Percentiles rank a stretch among this genome's conserved stretches.
These are phyloP conservation scores for Lissocephala sabroskyi DNA, from an alignment of 2,888 invertebrate species.

Conservation along the genomic window DNA sequence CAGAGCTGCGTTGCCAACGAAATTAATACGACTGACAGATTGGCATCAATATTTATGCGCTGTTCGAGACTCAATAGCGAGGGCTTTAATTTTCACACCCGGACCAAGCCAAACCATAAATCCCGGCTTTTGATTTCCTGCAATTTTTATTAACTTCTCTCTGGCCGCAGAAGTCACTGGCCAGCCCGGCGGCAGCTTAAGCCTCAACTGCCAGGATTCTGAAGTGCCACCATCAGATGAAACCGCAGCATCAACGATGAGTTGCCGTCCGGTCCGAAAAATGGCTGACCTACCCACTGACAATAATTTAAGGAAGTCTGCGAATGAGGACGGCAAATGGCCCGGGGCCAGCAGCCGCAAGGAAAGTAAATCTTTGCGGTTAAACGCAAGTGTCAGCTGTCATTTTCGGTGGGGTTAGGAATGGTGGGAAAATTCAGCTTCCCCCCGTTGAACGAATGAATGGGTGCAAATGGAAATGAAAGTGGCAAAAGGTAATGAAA, in stretches of 20 bases:
- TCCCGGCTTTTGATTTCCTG: background rate
- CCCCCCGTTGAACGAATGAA: no score
- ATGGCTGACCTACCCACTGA: no score
- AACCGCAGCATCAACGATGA: background rate
- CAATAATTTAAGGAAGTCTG: background rate
- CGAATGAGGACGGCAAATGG: background rate
- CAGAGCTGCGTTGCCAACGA: no score
- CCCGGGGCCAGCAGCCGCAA: background rate
- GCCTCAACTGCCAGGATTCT: slow-evolving; percentile 18
- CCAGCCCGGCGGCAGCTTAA: slow-evolving; percentile 12
- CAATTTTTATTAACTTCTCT: slow-evolving; percentile 4
- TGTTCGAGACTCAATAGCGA: no score
- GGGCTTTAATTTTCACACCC: no score
- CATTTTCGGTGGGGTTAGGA: slow-evolving; percentile 46
- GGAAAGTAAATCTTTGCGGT: slow-evolving; percentile 60
- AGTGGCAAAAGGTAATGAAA: slow-evolving; percentile 30
- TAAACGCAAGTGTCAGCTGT: slow-evolving; percentile 64
- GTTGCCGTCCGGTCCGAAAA: no score
- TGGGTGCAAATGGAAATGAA: background rate
- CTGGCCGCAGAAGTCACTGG: slow-evolving; percentile 1
- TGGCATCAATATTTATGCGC: slow-evolving; percentile 3
- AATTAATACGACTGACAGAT: no score
- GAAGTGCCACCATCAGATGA: slow-evolving; percentile 11
- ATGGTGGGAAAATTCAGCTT: no score
- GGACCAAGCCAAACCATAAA: no score